Conservation (phyloP, 2,797 vertebrate genomes). For the Spea hammondii region DNA sequence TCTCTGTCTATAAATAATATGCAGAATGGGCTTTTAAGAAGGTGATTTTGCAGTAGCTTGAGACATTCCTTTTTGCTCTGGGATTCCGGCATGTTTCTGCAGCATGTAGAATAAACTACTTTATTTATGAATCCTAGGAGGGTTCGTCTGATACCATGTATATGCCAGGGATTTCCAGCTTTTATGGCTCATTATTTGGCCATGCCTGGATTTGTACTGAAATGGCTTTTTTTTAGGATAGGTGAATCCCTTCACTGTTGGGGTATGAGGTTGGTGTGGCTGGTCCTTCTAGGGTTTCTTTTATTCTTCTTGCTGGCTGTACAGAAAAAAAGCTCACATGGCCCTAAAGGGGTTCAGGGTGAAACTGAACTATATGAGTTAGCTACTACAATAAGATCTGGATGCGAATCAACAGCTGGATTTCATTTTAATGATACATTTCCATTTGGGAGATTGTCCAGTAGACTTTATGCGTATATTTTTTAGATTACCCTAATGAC, state of each 20-base stretch:
- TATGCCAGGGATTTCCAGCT: no score
- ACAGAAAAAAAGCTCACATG: conserved; percentile 9
- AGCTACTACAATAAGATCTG: not conserved
- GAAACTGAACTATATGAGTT: conserved; percentile 6
- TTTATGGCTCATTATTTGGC: no score
- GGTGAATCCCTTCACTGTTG: not conserved
- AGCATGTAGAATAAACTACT: not conserved
- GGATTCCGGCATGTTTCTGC: not conserved
- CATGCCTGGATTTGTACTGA: not conserved
- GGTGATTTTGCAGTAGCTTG: no score
- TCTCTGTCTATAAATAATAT: no score
- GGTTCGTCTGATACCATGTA: not conserved
- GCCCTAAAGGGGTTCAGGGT: conserved; percentile 50
- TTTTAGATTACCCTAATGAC: no score
- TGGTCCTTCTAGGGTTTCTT: not conserved
- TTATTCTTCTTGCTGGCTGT: not conserved
- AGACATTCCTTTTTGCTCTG: not conserved
- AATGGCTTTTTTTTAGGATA: not conserved
- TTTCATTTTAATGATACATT: not conserved
- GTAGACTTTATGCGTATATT: no score
- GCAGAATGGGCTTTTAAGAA: no score
- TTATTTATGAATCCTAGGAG: not conserved
- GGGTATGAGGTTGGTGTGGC: not conserved
- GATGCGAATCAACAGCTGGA: not conserved
- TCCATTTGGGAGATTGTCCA: no score